Percentiles rank a stretch among this genome's conserved stretches.
phyloP scores from a whole-genome alignment of 2,797 vertebrate species.

The Myotis planiceps region DNA sequence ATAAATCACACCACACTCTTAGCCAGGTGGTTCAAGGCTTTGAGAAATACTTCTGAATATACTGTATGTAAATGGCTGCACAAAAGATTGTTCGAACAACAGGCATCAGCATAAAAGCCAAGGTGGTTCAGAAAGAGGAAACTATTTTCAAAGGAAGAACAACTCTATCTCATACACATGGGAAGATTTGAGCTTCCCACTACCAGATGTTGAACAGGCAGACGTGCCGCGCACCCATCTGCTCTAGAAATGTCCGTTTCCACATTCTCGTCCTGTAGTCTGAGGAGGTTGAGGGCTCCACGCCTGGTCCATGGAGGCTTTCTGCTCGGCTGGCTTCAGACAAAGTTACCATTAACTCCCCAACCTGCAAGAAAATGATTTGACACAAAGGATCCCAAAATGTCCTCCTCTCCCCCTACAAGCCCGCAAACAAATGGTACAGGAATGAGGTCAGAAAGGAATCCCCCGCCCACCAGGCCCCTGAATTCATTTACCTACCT shows the following conservation, averaged over 20 bases:
- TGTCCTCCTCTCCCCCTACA: conserved; percentile 89
- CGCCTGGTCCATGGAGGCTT: conserved; percentile 77
- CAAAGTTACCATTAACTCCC: conserved; percentile 92
- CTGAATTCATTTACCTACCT: conserved; percentile 97
- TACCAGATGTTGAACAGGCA: background rate
- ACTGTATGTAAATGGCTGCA: background rate
- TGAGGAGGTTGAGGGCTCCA: conserved; percentile 74
- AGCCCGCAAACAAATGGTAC: conserved; percentile 94
- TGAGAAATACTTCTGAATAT: background rate
- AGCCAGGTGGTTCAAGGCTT: background rate
- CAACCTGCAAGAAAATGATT: conserved; percentile 90
- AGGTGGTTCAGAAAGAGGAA: background rate
- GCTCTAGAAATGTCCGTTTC: conserved; percentile 35
- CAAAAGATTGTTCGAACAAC: background rate
- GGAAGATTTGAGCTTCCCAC: background rate
- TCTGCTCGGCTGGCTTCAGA: conserved; percentile 87
- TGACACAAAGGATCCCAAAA: conserved; percentile 91
- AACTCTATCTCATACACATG: background rate
- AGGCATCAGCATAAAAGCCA: background rate
- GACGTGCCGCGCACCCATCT: background rate
- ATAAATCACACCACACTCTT: background rate
- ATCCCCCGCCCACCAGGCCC: conserved; percentile 89
- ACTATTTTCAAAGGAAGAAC: background rate
- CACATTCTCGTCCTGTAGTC: conserved; percentile 64
- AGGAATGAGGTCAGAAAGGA: conserved; percentile 91